These are phyloP conservation scores for Dorcus hopei DNA, from an alignment of 2,888 invertebrate species.

Conservation along the genomic window DNA sequence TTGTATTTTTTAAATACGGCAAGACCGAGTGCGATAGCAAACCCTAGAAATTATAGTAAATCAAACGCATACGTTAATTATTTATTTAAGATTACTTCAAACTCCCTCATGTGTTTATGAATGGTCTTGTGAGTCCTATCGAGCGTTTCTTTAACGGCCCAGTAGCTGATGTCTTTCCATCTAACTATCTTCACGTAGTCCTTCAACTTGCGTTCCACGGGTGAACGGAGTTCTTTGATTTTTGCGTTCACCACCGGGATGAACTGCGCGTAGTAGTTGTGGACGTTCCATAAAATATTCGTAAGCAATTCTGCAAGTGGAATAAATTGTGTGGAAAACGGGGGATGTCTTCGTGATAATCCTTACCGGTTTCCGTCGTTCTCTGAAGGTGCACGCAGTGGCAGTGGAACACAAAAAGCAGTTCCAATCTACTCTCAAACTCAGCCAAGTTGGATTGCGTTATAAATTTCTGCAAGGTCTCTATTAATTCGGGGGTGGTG, in stretches of 20 bases:
- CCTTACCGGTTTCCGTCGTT: slow-evolving; percentile 20
- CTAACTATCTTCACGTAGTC: slow-evolving; percentile 93
- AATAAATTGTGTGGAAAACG: slow-evolving; percentile 3
- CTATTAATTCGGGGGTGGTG: slow-evolving; percentile 49
- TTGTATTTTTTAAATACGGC: slow-evolving; percentile 49
- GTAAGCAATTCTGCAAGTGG: slow-evolving; percentile 54
- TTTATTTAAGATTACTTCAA: slow-evolving; percentile 56
- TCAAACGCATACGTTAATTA: slow-evolving; percentile 33
- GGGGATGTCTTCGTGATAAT: background rate
- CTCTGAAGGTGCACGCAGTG: slow-evolving; percentile 62
- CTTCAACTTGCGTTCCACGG: slow-evolving; percentile 87
- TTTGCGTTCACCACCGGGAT: slow-evolving; percentile 59
- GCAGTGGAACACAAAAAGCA: slow-evolving; percentile 78
- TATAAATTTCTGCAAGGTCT: slow-evolving; percentile 75
- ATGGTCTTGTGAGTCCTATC: slow-evolving; percentile 84
- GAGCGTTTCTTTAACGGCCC: slow-evolving; percentile 86
- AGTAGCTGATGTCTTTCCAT: slow-evolving; percentile 94
- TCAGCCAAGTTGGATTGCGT: slow-evolving; percentile 81
- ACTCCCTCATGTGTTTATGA: slow-evolving; percentile 83
- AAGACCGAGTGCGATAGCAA: slow-evolving; percentile 55
- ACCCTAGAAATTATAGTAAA: slow-evolving; percentile 35
- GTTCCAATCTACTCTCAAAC: slow-evolving; percentile 72
- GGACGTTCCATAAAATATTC: slow-evolving; percentile 75
- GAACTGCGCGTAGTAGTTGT: slow-evolving; percentile 83
- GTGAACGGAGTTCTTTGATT: slow-evolving; percentile 67